A percentile compares a stretch with the other conserved stretches of the same genome.
phyloP scores from a whole-genome alignment of 2,113 vertebrate species.

The Protobothrops mucrosquamatus region DNA sequence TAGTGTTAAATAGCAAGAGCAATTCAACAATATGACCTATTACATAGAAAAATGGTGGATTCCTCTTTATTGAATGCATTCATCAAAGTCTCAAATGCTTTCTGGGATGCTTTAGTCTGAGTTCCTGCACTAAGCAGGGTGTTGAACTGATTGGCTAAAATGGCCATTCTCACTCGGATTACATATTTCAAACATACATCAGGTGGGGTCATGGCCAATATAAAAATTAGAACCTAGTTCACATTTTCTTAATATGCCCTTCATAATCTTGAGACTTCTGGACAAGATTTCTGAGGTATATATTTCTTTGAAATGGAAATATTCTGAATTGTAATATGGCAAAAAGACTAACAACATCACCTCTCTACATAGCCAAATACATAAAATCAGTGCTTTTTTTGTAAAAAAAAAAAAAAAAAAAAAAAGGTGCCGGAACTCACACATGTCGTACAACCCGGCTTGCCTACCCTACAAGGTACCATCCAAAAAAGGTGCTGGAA shows the following conservation, averaged over 20 bases:
- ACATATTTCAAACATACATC: neutral
- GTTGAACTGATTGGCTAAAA: neutral
- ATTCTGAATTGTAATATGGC: neutral
- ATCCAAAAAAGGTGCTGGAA: too few species aligned
- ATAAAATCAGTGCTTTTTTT: neutral
- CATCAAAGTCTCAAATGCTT: neutral
- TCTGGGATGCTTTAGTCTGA: neutral
- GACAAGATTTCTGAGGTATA: neutral
- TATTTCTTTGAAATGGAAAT: neutral
- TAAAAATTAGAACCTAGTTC: neutral
- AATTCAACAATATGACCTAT: neutral
- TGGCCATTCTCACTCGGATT: neutral
- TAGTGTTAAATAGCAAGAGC: neutral
- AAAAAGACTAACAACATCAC: neutral
- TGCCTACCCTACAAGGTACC: too few species aligned
- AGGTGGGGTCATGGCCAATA: neutral
- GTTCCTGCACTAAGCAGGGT: neutral
- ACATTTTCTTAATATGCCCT: neutral
- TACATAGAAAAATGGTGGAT: neutral
- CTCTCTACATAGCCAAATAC: neutral
- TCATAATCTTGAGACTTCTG: neutral
- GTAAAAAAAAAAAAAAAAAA: too few species aligned
- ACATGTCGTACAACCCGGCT: too few species aligned
- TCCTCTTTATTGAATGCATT: neutral
- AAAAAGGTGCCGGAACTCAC: too few species aligned